Base-by-base conservation (phyloP, 1,140 invertebrate species). In the Solen grandis region DNA sequence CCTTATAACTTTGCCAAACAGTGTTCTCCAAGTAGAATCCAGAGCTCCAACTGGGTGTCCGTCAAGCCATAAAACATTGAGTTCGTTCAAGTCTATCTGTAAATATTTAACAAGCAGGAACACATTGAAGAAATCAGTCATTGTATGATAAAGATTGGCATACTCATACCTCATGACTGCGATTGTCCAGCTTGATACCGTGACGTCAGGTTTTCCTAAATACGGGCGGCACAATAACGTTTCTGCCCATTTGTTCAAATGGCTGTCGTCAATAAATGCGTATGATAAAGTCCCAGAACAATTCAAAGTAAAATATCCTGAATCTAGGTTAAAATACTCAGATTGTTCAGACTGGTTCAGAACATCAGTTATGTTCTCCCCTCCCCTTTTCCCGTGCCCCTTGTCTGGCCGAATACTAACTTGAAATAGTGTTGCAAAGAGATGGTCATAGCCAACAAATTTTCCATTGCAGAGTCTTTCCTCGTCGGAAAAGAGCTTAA, bases 111-210 rank as follows among this genome's bases (percentile, higher is more conserved):
- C 83, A 50, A 90, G 72, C 14, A 91, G 74, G 65, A 89, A 91
- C 19, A 86, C 85, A 73, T 90, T 89, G 74, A 86, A 90, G 55
- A 86, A 87, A 78, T 91, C 89, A 10, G 89, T 89, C 83, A n/a
- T n/a, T n/a, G n/a, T n/a, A n/a, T n/a, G n/a, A n/a, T n/a, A n/a
- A n/a, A n/a, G n/a, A n/a, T n/a, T n/a, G n/a, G n/a, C n/a, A n/a
- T n/a, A n/a, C n/a, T n/a, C n/a, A n/a, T n/a, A n/a, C n/a, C n/a
- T n/a, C 90, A 87, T 5, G 88, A 87, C 77, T 70, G 22, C 4
- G 52, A 0, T 10, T 8, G 0, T 13, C 16, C 14, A 31, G n/a
- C 5, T 14, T 72, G 54, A 1, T 29, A 25, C 10, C 52, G 19
- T 16, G 27, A 66, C 14, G 81, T 63, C 36, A 25, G 16, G n/a